phyloP scores from a whole-genome alignment of 2,797 vertebrate genomes.

The Ataeniobius toweri region DNA sequence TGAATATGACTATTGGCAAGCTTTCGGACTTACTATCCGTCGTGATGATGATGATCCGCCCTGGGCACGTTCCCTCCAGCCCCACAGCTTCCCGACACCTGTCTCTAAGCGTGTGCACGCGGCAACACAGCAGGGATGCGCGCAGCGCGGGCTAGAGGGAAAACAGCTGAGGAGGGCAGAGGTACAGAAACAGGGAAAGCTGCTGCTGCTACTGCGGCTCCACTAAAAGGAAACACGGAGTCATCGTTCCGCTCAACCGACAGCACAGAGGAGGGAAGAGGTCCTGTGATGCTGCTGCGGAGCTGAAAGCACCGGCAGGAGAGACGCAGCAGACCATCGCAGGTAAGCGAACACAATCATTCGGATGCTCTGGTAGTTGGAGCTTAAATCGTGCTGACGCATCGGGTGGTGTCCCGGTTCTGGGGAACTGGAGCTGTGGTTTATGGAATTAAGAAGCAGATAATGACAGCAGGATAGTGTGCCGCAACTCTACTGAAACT shows the following conservation, averaged over 20 bases:
- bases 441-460: background rate
- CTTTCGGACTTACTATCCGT: background rate
- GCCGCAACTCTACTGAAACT: background rate
- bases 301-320: background rate
- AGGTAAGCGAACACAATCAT: background rate
- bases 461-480: background rate
- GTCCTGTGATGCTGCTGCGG: conserved; percentile 1
- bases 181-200: background rate
- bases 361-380: background rate
- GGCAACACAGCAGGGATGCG: background rate
- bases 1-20: background rate
- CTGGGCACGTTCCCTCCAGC: background rate
- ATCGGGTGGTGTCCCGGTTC: conserved; percentile 3
- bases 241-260: conserved; percentile 3
- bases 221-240: background rate
- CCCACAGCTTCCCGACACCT: background rate
- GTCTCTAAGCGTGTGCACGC: conserved; percentile 3
- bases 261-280: background rate
- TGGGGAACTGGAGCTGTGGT: background rate
- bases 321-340: background rate
- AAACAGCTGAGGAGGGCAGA: conserved; percentile 12
- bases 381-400: background rate
- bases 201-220: background rate
- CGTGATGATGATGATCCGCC: background rate
- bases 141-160: conserved; percentile 10